These are phyloP conservation scores for Pristionchus arcanus DNA, from an alignment of 2,888 invertebrate genomes.

Conservation along the genomic window DNA sequence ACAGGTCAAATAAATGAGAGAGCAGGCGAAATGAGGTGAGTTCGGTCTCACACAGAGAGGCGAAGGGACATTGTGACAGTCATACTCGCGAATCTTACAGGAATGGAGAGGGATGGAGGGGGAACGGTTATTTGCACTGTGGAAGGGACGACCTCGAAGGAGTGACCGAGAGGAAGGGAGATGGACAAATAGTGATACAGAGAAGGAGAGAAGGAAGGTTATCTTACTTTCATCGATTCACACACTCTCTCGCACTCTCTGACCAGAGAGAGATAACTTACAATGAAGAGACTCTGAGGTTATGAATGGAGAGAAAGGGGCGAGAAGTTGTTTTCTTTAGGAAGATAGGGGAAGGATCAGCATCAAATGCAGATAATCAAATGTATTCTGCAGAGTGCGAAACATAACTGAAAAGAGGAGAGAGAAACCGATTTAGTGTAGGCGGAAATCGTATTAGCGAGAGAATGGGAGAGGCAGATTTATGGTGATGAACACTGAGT, in stretches of 20 bases:
- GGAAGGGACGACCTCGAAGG: neutral
- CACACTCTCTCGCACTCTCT: neutral
- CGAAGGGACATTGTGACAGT: neutral
- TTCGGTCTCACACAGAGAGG: neutral
- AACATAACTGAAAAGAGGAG: neutral
- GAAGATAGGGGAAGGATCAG: neutral
- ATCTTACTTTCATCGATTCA: neutral
- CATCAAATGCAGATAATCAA: neutral
- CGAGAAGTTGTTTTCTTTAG: neutral
- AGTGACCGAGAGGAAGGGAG: slow-evolving; percentile 4
- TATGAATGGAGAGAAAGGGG: neutral
- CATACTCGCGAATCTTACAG: neutral
- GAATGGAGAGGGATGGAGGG: slow-evolving; percentile 24
- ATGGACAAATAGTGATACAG: slow-evolving; percentile 22
- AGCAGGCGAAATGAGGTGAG: neutral
- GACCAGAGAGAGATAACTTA: neutral
- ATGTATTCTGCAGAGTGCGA: neutral
- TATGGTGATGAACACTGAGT: neutral
- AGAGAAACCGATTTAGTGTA: neutral
- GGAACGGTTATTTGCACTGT: slow-evolving; percentile 17
- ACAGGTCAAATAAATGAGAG: no score
- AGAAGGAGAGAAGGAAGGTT: neutral
- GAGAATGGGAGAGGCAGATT: neutral
- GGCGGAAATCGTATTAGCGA: neutral
- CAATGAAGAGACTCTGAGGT: neutral